These are phyloP conservation scores for Drosophila tanythrix DNA, from an alignment of 2,888 invertebrate genomes.

Conservation along the genomic window DNA sequence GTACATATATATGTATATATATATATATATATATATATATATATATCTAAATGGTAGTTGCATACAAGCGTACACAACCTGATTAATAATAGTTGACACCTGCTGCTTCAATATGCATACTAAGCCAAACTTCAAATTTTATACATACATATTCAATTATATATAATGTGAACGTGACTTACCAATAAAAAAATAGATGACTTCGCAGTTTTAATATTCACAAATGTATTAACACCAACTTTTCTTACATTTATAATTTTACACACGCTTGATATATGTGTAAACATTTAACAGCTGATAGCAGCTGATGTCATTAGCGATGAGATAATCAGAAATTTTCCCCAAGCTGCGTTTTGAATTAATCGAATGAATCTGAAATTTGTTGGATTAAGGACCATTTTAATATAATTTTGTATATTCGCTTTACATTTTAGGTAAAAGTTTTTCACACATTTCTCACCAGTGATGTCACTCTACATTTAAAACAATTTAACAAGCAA, in stretches of 20 bases:
- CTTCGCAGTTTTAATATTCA: slow-evolving; percentile 10
- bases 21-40: background rate
- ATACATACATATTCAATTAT: background rate
- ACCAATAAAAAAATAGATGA: slow-evolving; percentile 28
- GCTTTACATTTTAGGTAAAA: background rate
- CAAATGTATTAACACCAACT: slow-evolving; percentile 18
- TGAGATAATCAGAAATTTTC: slow-evolving; percentile 2
- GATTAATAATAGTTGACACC: slow-evolving; percentile 38
- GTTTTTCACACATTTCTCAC: background rate
- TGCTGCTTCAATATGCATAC: slow-evolving; percentile 39
- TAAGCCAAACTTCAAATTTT: background rate
- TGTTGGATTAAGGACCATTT: background rate
- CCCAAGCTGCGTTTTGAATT: background rate
- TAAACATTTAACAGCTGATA: slow-evolving; percentile 50
- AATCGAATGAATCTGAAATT: background rate
- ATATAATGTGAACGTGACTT: slow-evolving; percentile 12
- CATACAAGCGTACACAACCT: slow-evolving; percentile 22
- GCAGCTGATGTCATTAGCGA: slow-evolving; percentile 44
- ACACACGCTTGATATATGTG: slow-evolving; percentile 28
- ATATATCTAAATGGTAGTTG: background rate
- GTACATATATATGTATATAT: background rate
- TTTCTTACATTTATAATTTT: slow-evolving; percentile 22
- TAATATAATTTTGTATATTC: background rate
- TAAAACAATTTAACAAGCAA: background rate
- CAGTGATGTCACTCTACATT: background rate